Conservation (phyloP, 2,888 invertebrate species). For the Torymus auratus region DNA sequence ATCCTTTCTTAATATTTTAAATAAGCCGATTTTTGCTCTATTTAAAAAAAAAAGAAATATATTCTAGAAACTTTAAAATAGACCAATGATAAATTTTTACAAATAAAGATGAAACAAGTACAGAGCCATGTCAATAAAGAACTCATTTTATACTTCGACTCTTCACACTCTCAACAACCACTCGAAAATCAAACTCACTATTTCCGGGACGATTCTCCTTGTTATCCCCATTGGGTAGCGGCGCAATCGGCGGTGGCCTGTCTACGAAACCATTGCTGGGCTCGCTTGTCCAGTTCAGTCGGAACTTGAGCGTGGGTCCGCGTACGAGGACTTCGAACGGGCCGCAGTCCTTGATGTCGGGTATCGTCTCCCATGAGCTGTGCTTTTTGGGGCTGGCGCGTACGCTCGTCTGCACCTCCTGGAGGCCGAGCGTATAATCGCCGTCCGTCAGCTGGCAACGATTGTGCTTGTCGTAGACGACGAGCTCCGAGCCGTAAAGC, state of each 20-base stretch:
- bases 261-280: slow-evolving; percentile 83
- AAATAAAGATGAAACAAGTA: no score
- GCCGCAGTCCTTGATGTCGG: slow-evolving; percentile 79
- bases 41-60: no score
- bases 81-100: no score
- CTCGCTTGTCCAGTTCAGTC: slow-evolving; percentile 89
- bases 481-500: slow-evolving; percentile 87
- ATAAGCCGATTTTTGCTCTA: no score
- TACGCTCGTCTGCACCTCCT: slow-evolving; percentile 81
- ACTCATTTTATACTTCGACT: not conserved
- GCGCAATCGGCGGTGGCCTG: slow-evolving; percentile 79
- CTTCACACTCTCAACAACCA: no score
- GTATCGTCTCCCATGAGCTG: slow-evolving; percentile 84
- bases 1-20: no score
- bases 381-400: slow-evolving; percentile 81
- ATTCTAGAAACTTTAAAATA: no score
- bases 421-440: slow-evolving; percentile 92
- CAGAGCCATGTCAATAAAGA: no score
- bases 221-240: slow-evolving; percentile 73
- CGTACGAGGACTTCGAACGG: slow-evolving; percentile 88
- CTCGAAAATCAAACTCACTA: slow-evolving; percentile 60
- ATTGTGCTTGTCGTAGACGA: slow-evolving; percentile 93
- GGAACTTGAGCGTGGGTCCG: slow-evolving; percentile 90
- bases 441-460: slow-evolving; percentile 92
- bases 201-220: slow-evolving; percentile 77